Base-by-base conservation (phyloP, 2,797 vertebrate genomes). In the Lepidocolaptes lacrymiger region DNA sequence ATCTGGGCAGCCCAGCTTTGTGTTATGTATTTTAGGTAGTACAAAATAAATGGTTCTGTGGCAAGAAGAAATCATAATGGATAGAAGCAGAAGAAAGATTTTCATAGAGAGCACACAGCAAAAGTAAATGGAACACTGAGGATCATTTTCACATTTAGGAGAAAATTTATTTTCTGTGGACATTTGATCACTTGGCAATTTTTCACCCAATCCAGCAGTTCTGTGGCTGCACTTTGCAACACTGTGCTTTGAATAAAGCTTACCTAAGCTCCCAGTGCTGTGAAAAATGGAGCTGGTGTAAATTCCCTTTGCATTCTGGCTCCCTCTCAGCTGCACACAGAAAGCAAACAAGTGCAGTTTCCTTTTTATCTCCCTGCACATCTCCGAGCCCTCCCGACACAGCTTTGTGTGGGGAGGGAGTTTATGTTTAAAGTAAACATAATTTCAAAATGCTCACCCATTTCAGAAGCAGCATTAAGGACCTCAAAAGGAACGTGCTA, bases 401-500 rank as follows among this genome's bases (percentile, higher is more conserved):
- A 27, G 13, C 17, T 75, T 86, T 82, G 41, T 84, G 51, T 81
- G 62, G 44, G 43, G 63, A 49, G n/a, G 37, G 44, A 12, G 44
- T 46, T 46, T 46, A 12, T 22, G 77, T 88, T 95, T 87, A 93
- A 91, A 85, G 79, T 85, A 96, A 97, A 95, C 67, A 91, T 46
- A 90, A 95, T 92, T 77, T 85, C 85, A 92, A 85, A 76, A 79
- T 89, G 85, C 90, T 88, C 61, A 95, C 82, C 73, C 81, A 73
- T 95, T 95, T 93, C 76, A 95, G 94, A 95, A 81, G 91, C 51
- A 87, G 64, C 90, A 74, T 95, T 96, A 92, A 91, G 95, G 82
- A 89, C 81, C 87, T 92, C 63, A 77, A 89, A 94, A 97, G 68
- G 92, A 94, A 89, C 71, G 43, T 79, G 58, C 55, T 46, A 46